These are phyloP conservation scores for Pogonomyrmex barbatus DNA, from an alignment of 1,140 invertebrate genomes.

Conservation along the genomic window DNA sequence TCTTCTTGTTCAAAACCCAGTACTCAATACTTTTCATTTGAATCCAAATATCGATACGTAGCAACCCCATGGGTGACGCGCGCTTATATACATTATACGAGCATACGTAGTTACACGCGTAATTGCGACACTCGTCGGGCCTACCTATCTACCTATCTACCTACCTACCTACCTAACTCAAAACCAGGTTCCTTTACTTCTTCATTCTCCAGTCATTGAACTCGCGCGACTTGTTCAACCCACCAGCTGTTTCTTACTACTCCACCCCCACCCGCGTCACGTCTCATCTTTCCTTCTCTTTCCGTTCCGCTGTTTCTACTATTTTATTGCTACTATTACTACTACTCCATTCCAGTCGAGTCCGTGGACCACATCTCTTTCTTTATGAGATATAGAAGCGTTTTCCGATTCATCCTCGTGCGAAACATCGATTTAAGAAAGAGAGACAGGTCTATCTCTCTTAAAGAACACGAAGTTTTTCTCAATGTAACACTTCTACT, in stretches of 20 bases:
- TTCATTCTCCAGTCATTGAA: constrained; percentile 84
- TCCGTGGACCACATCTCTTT: constrained; percentile 64
- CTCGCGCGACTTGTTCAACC: constrained; percentile 81
- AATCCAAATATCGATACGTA: constrained; percentile 3
- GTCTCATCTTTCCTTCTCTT: constrained; percentile 53
- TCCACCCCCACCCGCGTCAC: constrained; percentile 47
- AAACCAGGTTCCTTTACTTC: constrained; percentile 70
- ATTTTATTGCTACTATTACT: constrained; percentile 7
- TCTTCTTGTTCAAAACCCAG: not conserved
- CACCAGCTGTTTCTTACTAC: constrained; percentile 85
- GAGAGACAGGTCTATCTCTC: not conserved
- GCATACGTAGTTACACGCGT: constrained; percentile 57
- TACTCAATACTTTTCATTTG: constrained; percentile 18
- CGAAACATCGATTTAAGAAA: not conserved
- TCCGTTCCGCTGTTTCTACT: constrained; percentile 23
- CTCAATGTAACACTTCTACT: not conserved
- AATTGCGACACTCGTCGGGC: constrained; percentile 67
- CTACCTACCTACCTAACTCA: constrained; percentile 76
- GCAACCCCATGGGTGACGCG: constrained; percentile 37
- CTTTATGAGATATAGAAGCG: constrained; percentile 6
- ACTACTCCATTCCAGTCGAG: constrained; percentile 48
- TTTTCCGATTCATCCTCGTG: not conserved
- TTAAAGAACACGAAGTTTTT: constrained; percentile 20
- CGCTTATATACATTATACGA: constrained; percentile 27
- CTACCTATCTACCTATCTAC: constrained; percentile 75